Percentiles rank a stretch among this genome's conserved stretches.
Evolutionary conservation across 2,888 invertebrate species (phyloP).

Genomic region (Osmoderma eremita): DNA sequence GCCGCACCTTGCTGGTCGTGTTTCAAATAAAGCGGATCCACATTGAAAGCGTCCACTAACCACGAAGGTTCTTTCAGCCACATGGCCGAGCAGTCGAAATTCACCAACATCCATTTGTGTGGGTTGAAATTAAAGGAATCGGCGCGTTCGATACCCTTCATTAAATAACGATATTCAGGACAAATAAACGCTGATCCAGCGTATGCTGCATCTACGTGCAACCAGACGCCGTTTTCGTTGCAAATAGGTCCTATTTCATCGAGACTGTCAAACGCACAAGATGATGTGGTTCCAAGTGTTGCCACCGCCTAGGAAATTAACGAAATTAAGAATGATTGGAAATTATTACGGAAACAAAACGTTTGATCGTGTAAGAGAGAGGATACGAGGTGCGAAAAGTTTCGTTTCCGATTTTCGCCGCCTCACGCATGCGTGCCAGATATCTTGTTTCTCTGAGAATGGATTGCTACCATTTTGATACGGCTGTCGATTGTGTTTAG

Average conservation of each 20-base stretch:
- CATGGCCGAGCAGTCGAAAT: slow-evolving; percentile 98
- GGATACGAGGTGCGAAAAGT: too few species aligned
- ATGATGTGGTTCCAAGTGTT: slow-evolving; percentile 95
- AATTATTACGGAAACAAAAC: background rate
- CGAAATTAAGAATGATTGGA: background rate
- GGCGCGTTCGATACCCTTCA: slow-evolving; percentile 88
- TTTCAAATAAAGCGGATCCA: slow-evolving; percentile 95
- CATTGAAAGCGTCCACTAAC: slow-evolving; percentile 95
- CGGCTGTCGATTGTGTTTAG: too few species aligned
- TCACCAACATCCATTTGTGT: slow-evolving; percentile 99
- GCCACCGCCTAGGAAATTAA: slow-evolving; percentile 74
- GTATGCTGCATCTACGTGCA: slow-evolving; percentile 97
- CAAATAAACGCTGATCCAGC: slow-evolving; percentile 97
- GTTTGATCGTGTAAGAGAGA: too few species aligned
- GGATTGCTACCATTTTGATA: too few species aligned
- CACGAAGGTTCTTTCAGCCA: slow-evolving; percentile 92
- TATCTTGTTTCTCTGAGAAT: too few species aligned
- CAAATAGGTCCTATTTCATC: slow-evolving; percentile 93
- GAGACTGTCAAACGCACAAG: slow-evolving; percentile 92
- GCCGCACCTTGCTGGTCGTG: slow-evolving; percentile 91
- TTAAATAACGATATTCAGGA: slow-evolving; percentile 91
- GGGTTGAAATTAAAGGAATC: slow-evolving; percentile 99
- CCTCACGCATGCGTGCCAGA: too few species aligned
- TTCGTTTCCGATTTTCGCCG: too few species aligned
- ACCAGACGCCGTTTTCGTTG: slow-evolving; percentile 78